Percentiles rank a stretch among this genome's conserved stretches.
These are phyloP conservation scores for Drosophila baimaii DNA, from an alignment of 1,140 invertebrate genomes.

Conservation along the genomic window DNA sequence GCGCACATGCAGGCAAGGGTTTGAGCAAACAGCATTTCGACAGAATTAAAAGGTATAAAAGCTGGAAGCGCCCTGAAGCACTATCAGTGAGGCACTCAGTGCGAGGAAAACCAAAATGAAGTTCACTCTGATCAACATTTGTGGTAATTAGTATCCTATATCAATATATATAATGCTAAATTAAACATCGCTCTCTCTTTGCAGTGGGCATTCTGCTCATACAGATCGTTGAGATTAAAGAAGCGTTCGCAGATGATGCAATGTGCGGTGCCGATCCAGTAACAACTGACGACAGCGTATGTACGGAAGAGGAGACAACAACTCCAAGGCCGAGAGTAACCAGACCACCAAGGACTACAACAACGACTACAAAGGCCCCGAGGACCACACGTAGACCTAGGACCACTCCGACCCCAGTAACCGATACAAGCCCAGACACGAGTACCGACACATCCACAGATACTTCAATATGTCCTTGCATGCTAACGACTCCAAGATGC, in stretches of 20 bases:
- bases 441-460: not conserved
- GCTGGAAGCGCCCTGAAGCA: not conserved
- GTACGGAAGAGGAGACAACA: conserved; percentile 1
- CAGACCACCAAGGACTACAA: not conserved
- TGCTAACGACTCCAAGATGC: not conserved
- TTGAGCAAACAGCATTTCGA: conserved; percentile 11
- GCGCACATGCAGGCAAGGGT: conserved; percentile 10
- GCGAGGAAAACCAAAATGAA: conserved; percentile 15
- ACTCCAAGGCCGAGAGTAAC: conserved; percentile 4
- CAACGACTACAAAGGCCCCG: not conserved
- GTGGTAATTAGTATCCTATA: conserved; percentile 3
- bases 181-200: not conserved
- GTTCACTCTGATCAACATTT: conserved; percentile 6
- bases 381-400: not conserved
- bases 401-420: not conserved
- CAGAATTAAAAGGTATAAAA: conserved; percentile 12
- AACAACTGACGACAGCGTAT: not conserved
- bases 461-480: not conserved
- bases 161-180: not conserved
- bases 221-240: not conserved
- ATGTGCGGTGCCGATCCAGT: not conserved
- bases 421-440: not conserved
- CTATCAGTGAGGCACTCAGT: not conserved
- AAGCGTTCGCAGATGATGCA: not conserved
- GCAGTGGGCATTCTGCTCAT: conserved; percentile 20